Base-by-base conservation (phyloP, 2,113 vertebrate species). In the Asarcornis scutulata region DNA sequence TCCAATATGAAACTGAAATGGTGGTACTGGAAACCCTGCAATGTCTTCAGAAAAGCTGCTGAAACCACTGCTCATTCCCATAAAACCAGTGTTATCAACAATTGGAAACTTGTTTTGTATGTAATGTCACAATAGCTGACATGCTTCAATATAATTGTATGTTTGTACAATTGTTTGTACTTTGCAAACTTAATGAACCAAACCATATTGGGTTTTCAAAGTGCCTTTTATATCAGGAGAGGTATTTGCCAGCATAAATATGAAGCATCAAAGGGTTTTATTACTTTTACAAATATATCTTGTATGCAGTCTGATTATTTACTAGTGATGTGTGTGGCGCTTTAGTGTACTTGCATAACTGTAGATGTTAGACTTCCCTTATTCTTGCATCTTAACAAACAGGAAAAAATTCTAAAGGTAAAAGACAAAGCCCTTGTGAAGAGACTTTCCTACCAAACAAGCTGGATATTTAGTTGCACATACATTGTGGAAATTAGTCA, bases 131-230 rank as follows among this genome's bases (percentile, higher is more conserved):
- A 63, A 31, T 62, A 90, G 96, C 93, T 98, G 98, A 97, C 95
- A 88, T 97, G 97, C 95, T 97, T 96, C 96, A 48, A 50, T 96
- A 86, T 93, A 97, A 97, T 92, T 91, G 78, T 97, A 97, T 91
- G 96, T 98, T 97, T 97, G 96, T 98, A 97, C 97, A 98, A 97
- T 97, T 97, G 97, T 98, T 98, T 98, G 98, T 98, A 98, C 98
- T 98, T 98, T 97, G 97, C 98, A 98, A 98, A 98, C 97, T 98
- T 98, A 96, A 97, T 77, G 95, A 98, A 97, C 97, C 97, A 97
- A 98, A 98, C 98, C 98, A 97, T 98, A 98, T 98, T 98, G 98
- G 97, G 98, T 98, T 98, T 98, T 98, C 98, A 95, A 98, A 98
- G 98, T 99, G 98, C 98, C 98, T 99, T 97, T 98, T 97, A 88